phyloP scores from a whole-genome alignment of 2,888 invertebrate genomes.

The Dinocampus coccinellae region DNA sequence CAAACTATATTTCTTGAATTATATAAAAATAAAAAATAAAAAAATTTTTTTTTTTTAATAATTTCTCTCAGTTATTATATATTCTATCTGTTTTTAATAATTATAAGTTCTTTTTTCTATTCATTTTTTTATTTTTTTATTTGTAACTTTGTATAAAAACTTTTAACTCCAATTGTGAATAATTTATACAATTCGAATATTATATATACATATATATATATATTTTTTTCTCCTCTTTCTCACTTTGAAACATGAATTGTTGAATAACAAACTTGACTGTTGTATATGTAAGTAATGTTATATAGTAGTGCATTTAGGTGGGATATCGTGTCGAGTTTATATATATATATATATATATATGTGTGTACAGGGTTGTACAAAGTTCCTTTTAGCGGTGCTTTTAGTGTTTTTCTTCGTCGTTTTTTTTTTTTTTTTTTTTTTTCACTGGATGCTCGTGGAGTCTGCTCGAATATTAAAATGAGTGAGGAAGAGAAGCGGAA shows the following conservation, averaged over 20 bases:
- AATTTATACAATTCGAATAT: background rate
- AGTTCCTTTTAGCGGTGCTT: slow-evolving; percentile 58
- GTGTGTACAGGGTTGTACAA: slow-evolving; percentile 43
- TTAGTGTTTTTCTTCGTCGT: slow-evolving; percentile 50
- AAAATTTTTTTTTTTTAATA: too few relatives aligned
- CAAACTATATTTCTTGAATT: too few relatives aligned
- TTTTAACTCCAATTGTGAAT: background rate
- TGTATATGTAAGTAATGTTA: background rate
- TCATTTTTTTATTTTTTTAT: background rate
- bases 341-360: background rate
- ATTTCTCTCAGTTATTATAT: too few relatives aligned
- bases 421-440: slow-evolving; percentile 15
- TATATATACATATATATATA: too few relatives aligned
- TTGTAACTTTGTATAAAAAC: background rate
- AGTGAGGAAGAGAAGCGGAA: slow-evolving; percentile 56
- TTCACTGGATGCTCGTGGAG: slow-evolving; percentile 37
- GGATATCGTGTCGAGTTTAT: slow-evolving; percentile 11
- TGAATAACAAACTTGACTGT: slow-evolving; percentile 32
- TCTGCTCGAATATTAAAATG: slow-evolving; percentile 59
- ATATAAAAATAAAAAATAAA: too few relatives aligned
- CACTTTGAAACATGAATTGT: slow-evolving; percentile 29
- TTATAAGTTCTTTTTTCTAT: background rate
- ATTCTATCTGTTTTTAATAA: too few relatives aligned
- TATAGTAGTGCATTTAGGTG: slow-evolving; percentile 1
- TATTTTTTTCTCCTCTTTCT: background rate